Conservation (phyloP, 2,797 vertebrate genomes). For the Notoglanidium macrostoma region DNA sequence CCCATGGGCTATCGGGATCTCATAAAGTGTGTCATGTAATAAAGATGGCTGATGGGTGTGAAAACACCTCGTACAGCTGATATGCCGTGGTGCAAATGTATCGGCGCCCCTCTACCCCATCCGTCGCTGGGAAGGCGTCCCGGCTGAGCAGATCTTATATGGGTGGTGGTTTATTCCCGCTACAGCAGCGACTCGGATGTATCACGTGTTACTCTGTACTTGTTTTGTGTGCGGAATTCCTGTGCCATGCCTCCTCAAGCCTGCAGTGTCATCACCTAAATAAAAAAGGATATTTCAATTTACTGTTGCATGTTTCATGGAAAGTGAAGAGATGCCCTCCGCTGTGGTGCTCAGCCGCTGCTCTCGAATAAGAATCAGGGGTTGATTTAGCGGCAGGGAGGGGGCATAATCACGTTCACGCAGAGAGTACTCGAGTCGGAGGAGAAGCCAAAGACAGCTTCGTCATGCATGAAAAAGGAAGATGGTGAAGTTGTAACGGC, state of each 20-base stretch:
- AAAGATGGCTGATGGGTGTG: background rate
- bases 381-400: background rate
- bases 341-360: background rate
- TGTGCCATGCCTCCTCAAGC: constrained; percentile 40
- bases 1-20: background rate
- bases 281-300: constrained; percentile 50
- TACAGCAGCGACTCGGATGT: background rate
- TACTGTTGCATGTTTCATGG: constrained; percentile 53
- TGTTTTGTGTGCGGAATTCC: constrained; percentile 55
- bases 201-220: constrained; percentile 14
- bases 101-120: background rate
- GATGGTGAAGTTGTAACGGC: background rate
- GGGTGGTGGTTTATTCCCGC: background rate
- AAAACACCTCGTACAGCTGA: background rate
- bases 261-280: constrained; percentile 47
- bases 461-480: background rate
- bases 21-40: background rate
- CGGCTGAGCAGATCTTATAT: background rate
- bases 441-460: background rate
- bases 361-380: background rate
- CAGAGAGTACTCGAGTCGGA: background rate
- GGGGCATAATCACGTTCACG: background rate
- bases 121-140: background rate
- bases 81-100: background rate
- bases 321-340: constrained; percentile 43